Evolutionary conservation across 2,797 vertebrate genomes (phyloP), one percentile per base, ranked within the genome.

Genomic region (Oreochromis grahami): DNA sequence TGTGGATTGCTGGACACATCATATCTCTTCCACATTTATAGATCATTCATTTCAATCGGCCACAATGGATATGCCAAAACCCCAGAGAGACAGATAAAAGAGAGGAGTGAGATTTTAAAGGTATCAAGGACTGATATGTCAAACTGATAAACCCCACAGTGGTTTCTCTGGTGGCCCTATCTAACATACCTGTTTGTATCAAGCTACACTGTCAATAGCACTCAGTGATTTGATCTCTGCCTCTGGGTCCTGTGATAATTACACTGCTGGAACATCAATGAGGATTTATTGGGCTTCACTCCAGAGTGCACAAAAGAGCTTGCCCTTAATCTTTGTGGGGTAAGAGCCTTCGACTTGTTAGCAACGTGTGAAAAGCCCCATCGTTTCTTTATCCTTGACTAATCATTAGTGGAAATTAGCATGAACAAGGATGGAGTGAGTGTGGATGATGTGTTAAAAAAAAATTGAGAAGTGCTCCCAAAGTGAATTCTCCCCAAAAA

Each of bases 161-260:
- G 77, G 80, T 76, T 86, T 81, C 89, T 91, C 79, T 8, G 29
- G 78, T 90, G 89, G 86, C 86, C 81, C 50, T 53, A 83, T 89
- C 90, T 77, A 87, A 88, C 91, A 78, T 80, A 94, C 92, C 92
- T 94, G 92, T 95, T 95, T 94, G 91, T 93, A 95, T 94, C 93
- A 92, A 88, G 84, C 91, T 38, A 76, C 82, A 72, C 72, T 92
- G 93, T 95, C 94, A 92, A 94, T 96, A 94, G 84, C 78, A 77
- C 11, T 7, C 90, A 84, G 91, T 79, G 94, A 95, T 96, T 94
- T 94, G 94, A 95, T 95, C 93, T 94, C 88, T 91, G 93, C 93
- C 93, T 94, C 89, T 2, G 79, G 92, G 91, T 90, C 89, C 91
- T 91, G 89, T 94, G 95, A 95, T 95, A 95, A 96, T 95, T 95